phyloP scores from a whole-genome alignment of 1,140 invertebrate genomes.

The Theocolax elegans region DNA sequence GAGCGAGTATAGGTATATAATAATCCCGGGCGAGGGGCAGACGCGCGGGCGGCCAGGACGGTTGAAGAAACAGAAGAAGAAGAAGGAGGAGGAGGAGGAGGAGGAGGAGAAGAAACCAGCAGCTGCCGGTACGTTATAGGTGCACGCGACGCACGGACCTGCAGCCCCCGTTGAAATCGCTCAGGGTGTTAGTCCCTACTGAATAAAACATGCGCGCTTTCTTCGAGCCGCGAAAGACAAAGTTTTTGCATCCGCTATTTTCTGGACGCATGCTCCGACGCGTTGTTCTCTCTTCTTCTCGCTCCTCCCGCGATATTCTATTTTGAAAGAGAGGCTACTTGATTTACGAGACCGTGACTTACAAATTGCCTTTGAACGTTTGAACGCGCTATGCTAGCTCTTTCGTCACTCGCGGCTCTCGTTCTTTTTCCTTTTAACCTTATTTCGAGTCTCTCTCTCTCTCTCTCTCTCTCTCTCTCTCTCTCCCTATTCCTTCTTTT shows the following conservation, averaged over 20 bases:
- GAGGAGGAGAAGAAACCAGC: neutral
- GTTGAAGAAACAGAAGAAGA: neutral
- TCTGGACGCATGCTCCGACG: neutral
- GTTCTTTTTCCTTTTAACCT: neutral
- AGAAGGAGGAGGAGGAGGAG: neutral
- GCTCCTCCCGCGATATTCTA: neutral
- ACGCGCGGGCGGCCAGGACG: neutral
- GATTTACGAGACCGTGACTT: conserved; percentile 9
- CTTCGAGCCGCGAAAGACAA: neutral
- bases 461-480: neutral
- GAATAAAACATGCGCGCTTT: conserved; percentile 22
- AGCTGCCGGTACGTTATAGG: neutral
- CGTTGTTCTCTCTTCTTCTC: neutral
- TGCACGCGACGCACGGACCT: neutral
- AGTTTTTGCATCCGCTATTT: neutral
- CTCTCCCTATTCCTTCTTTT: neutral
- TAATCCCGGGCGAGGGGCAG: too few species aligned
- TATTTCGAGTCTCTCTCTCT: neutral
- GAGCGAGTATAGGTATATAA: neutral
- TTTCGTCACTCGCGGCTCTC: neutral
- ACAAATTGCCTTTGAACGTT: conserved; percentile 3
- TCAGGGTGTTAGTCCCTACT: neutral
- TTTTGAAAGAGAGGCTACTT: neutral
- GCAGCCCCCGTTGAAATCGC: neutral
- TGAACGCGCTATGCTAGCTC: neutral